Base-by-base conservation (phyloP, 1,140 invertebrate species). In the Muscidifurax raptorellus region DNA sequence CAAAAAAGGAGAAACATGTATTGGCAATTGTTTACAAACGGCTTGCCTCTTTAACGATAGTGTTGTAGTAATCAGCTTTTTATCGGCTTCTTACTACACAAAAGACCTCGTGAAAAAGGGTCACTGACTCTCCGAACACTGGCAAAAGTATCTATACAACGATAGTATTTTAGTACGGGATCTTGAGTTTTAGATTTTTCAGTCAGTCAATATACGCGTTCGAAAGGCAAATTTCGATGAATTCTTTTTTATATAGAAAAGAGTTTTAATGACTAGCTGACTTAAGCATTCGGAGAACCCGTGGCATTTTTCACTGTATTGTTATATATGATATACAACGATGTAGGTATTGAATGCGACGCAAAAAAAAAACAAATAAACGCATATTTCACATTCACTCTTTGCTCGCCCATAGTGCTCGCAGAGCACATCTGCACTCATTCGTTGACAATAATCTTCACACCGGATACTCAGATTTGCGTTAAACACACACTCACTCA, bases 251-350 rank as follows among this genome's bases (percentile, higher is more conserved):
- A 22, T 59, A 7, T 59, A n/a, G 59, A 64, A 79, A 44, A 67
- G n/a, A 13, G 40, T 15, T 80, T 47, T 9, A 44, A 64, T 83
- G 82, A 83, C 82, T 83, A 83, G 82, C 36, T 83, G 30, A 71
- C 32, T 69, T 13, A 25, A 32, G 25, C 18, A 18, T 59, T 7
- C 18, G 52, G 52, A 59, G 52, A 59, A 59, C n/a, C 52, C 52
- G 22, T 22, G 18, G n/a, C 18, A 18, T 28, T 28, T 84, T 80
- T 80, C 69, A 74, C 83, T 64, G 67, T n/a, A 36, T 64, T 83
- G 75, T 83, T 44, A 15, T 82, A 15, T 82, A 18, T 4, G 22
- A 22, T 40, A 72, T 52, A 44, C 44, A 69, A 25, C 12, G 72
- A 27, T 18, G 15, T 78, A 78, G 30, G 18, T 7, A n/a, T 22